Evolutionary conservation across 2,797 vertebrate species (phyloP), one percentile per base, ranked within the genome.

Genomic region (Urocyon cinereoargenteus): DNA sequence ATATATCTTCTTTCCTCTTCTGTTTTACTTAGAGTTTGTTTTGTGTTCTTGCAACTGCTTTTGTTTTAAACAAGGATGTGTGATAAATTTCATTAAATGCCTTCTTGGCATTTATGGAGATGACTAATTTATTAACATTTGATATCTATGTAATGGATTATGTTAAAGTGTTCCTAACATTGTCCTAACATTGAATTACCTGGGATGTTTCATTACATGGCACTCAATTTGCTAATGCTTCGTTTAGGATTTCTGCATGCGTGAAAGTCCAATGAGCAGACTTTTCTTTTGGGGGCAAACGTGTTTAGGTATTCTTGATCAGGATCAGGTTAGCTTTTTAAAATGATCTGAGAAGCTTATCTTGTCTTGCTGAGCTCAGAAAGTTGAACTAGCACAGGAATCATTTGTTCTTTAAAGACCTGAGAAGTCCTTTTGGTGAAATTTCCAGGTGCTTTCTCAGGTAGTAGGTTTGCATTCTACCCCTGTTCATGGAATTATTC

Each of bases 361-460:
- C 13, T 68, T 92, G 26, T 86, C 49, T 93, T 55, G 19, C 55
- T 49, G 82, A 68, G 31, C 36, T 78, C n/a, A 78, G 26, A 94
- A 79, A 86, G 36, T 66, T 85, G 94, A 97, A 86, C 49, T 36
- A 34, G 26, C 24, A 51, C 6, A 91, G 61, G 53, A 96, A 78
- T 49, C 5, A 75, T 49, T 62, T 78, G 61, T 82, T 84, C 51
- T 93, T 95, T 86, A 70, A 95, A 95, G 84, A 96, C 36, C 61
- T 64, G 28, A 89, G 91, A 97, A 94, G 83, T 89, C 64, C 26
- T 49, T 15, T 94, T n/a, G 86, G 45, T 66, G 45, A 84, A 57
- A 90, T 89, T 86, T 95, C 31, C 85, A 77, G 91, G 36, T 34
- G 66, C 66, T 94, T 86, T 93, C 40, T 94, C 36, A 75, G 93